phyloP scores from a whole-genome alignment of 2,797 vertebrate genomes.

The Halcyon smyrnensis region DNA sequence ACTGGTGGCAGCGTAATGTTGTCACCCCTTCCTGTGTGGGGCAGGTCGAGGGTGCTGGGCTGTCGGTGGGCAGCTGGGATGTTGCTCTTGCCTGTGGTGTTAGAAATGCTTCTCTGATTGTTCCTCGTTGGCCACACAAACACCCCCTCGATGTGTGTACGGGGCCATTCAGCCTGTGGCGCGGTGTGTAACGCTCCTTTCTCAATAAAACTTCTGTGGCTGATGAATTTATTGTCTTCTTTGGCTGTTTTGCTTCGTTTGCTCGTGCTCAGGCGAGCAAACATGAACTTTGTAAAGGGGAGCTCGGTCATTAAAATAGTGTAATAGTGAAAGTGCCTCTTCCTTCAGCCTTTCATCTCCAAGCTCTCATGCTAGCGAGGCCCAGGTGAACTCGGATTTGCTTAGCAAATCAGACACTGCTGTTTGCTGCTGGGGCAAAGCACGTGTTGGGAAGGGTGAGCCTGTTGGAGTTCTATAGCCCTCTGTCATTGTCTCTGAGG shows the following conservation, averaged over 20 bases:
- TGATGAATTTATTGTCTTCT: neutral
- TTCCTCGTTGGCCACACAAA: accelerated
- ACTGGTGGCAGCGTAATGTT: accelerated
- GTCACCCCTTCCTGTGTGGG: too few relatives aligned
- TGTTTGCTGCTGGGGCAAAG: neutral
- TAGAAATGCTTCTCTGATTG: neutral
- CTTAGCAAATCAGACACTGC: neutral
- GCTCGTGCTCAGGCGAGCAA: neutral
- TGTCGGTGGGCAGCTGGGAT: neutral
- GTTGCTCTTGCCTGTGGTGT: neutral
- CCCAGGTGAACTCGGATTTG: neutral
- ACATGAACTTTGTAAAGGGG: slow-evolving; percentile 42
- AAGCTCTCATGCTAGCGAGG: neutral
- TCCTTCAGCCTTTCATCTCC: neutral
- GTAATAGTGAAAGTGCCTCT: neutral
- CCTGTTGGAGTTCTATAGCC: neutral
- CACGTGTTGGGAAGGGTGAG: neutral
- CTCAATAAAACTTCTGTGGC: neutral
- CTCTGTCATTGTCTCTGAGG: neutral
- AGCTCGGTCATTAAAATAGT: neutral
- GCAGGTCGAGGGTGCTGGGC: neutral
- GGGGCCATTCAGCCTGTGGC: accelerated
- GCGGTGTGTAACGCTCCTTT: accelerated
- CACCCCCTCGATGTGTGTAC: neutral
- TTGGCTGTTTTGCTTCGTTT: neutral